Evolutionary conservation across 2,113 vertebrate genomes (phyloP), one percentile per base, ranked within the genome.

Genomic region (Istiophorus platypterus): DNA sequence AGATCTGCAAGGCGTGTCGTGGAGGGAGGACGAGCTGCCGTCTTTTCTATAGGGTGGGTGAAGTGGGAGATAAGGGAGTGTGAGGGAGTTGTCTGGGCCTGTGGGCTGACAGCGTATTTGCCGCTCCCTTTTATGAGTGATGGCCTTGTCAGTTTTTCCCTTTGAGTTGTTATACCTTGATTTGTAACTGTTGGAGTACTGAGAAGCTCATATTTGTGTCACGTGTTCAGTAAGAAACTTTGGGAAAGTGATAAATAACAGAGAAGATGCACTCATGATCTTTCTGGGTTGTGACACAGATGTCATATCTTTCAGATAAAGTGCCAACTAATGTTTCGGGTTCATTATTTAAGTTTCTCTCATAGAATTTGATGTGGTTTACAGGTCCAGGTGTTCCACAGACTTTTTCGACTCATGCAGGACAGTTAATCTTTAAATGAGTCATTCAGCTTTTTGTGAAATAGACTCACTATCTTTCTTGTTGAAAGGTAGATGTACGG

Each of bases 51-150:
- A 51, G 57, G 47, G 71, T 75, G 67, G 79, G 59, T 78, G 29
- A 56, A 41, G 22, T 24, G 29, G 31, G 29, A 17, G 17, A 1
- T 20, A 34, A 26, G 11, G 42, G 42, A 37, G 54, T 78, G 63
- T 45, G 22, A 56, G 45, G 58, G 85, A 81, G 80, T 9, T 88
- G 86, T 87, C 81, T 76, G 63, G 66, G 64, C 85, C 45, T 84
- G 86, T 68, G 34, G 41, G 57, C 51, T n/a, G n/a, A 42, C 57
- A 59, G 39, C 71, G 41, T 29, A 45, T 70, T 34, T 61, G 65
- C 67, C 41, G 0, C 81, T 78, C 81, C 75, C 67, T 78, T 72
- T 81, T 37, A 74, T 74, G 71, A 86, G 24, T 58, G 18, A 64
- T 51, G 26, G 24, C 57, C 59, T n/a, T 80, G 70, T 85, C 72